Percentiles rank a stretch among this genome's conserved stretches.
Conservation (phyloP, 2,113 vertebrate species). For the Girardinichthys multiradiatus region DNA sequence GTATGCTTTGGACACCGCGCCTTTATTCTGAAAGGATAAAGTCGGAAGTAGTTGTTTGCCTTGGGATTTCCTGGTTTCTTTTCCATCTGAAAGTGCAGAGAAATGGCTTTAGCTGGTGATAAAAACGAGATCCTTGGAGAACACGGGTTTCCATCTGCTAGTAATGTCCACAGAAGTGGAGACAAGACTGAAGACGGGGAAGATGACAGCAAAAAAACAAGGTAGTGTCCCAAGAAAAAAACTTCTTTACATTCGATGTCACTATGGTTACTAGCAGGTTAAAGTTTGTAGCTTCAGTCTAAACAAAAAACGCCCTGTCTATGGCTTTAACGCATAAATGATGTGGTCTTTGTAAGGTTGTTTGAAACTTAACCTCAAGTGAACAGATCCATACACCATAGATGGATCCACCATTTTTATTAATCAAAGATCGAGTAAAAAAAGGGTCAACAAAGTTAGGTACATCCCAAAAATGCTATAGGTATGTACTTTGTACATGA, state of each 20-base stretch:
- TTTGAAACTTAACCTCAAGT: too few species aligned
- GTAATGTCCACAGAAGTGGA: neutral
- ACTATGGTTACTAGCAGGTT: neutral
- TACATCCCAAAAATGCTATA: too few species aligned
- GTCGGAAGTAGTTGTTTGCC: neutral
- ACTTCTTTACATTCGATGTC: too few species aligned
- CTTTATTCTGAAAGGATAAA: constrained; percentile 44
- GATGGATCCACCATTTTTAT: too few species aligned
- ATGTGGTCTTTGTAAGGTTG: too few species aligned
- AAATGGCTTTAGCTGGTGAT: neutral
- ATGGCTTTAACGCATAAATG: too few species aligned
- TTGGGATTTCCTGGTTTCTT: neutral
- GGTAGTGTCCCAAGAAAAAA: neutral
- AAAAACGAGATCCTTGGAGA: neutral
- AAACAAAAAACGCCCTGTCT: neutral
- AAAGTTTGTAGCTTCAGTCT: neutral
- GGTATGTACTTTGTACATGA: too few species aligned
- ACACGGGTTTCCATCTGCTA: neutral
- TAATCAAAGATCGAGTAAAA: too few species aligned
- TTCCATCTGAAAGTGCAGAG: neutral
- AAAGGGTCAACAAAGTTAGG: too few species aligned
- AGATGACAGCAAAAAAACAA: neutral
- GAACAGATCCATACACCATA: too few species aligned
- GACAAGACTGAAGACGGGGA: neutral
- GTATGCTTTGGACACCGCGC: fast-evolving